These are phyloP conservation scores for Sericinus montela DNA, from an alignment of 2,888 invertebrate genomes.

Conservation along the genomic window DNA sequence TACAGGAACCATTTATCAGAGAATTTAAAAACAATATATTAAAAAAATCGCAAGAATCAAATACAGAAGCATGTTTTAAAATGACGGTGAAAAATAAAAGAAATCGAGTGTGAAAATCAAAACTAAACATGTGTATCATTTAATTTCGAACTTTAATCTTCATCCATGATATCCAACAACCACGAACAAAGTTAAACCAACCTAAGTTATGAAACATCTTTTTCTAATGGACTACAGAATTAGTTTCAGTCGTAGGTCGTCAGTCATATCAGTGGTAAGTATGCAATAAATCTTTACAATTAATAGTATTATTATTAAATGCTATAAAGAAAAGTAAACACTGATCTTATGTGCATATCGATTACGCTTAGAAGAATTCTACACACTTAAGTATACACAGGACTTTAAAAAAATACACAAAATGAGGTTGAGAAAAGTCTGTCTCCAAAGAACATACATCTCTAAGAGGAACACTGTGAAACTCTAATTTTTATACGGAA, in stretches of 20 bases:
- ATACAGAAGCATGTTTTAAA: neutral
- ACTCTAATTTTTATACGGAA: neutral
- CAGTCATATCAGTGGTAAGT: conserved; percentile 40
- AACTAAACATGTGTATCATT: neutral
- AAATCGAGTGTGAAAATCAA: too few species aligned
- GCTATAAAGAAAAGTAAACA: neutral
- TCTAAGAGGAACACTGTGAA: conserved; percentile 1
- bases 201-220: conserved; percentile 41
- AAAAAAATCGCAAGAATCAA: neutral
- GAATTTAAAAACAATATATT: too few species aligned
- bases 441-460: neutral
- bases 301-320: neutral
- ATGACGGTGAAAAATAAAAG: neutral
- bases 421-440: too few species aligned
- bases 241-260: conserved; percentile 54
- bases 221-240: conserved; percentile 59
- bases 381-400: too few species aligned
- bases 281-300: conserved; percentile 24
- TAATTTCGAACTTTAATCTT: neutral
- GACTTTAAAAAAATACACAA: too few species aligned
- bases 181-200: conserved; percentile 29
- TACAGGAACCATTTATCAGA: too few species aligned
- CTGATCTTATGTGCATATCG: too few species aligned
- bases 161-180: conserved; percentile 16
- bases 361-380: too few species aligned